Evolutionary conservation across 2,888 invertebrate genomes (phyloP).

Genomic region (Poecilus cupreus): DNA sequence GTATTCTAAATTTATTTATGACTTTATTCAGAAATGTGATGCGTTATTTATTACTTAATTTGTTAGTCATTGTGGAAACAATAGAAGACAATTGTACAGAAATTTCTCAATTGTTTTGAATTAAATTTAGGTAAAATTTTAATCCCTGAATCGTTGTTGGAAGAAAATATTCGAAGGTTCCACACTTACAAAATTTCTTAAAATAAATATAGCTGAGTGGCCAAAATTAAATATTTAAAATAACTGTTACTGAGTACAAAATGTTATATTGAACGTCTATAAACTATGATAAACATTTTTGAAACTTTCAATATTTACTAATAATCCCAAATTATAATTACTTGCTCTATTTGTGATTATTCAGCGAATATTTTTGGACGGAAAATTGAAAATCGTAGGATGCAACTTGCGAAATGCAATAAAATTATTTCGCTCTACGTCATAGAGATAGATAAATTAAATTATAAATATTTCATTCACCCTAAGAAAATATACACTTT

Average conservation of each 20-base stretch:
- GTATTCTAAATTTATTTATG: not conserved
- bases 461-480: not conserved
- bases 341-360: not conserved
- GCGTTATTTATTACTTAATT: not conserved
- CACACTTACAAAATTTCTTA: constrained; percentile 55
- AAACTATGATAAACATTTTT: constrained; percentile 11
- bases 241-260: constrained; percentile 52
- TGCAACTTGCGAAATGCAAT: not conserved
- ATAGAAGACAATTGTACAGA: not conserved
- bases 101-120: not conserved
- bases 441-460: constrained; percentile 6
- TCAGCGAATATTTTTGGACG: not conserved
- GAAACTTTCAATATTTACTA: constrained; percentile 5
- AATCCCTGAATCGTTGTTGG: constrained; percentile 3
- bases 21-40: not conserved
- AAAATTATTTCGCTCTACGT: not conserved
- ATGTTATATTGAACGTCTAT: constrained; percentile 5
- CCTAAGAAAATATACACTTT: not conserved
- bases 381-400: constrained; percentile 23
- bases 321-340: not conserved
- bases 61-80: no score
- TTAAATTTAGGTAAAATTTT: not conserved
- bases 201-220: constrained; percentile 52
- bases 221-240: constrained; percentile 59
- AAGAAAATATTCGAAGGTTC: constrained; percentile 44